Evolutionary conservation across 2,797 vertebrate species (phyloP).

Genomic region (Anisognathus igniventris): DNA sequence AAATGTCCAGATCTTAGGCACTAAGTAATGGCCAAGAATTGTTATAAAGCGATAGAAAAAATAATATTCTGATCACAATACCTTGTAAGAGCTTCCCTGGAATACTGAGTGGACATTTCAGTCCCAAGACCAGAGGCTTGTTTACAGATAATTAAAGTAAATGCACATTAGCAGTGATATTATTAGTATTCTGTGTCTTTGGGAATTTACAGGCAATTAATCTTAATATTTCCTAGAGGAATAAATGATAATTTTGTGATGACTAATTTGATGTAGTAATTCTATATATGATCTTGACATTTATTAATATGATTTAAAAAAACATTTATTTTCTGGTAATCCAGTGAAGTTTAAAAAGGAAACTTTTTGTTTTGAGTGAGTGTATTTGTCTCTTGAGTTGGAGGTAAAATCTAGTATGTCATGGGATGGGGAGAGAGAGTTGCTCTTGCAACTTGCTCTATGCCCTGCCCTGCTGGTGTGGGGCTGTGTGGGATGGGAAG

Average conservation of each 20-base stretch:
- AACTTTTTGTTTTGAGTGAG: not conserved
- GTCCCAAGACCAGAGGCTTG: not conserved
- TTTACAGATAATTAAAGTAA: slow-evolving; percentile 29
- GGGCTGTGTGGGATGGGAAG: fast-evolving
- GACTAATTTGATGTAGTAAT: not conserved
- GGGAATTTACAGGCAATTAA: slow-evolving; percentile 24
- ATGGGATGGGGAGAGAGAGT: not conserved
- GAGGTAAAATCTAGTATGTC: not conserved
- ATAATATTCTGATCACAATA: not conserved
- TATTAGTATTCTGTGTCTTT: slow-evolving; percentile 4
- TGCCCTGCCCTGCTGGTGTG: not conserved
- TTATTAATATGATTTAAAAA: not conserved
- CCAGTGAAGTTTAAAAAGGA: not conserved
- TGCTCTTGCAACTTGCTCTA: not conserved
- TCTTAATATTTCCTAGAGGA: slow-evolving; percentile 19
- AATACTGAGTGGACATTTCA: not conserved
- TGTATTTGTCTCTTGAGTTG: not conserved
- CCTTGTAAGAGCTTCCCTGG: not conserved
- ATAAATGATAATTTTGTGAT: slow-evolving; percentile 13
- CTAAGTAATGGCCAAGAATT: not conserved
- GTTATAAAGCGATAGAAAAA: not conserved
- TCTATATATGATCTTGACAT: not conserved
- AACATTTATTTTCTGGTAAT: not conserved
- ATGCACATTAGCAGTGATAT: not conserved
- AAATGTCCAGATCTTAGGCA: not conserved